Evolutionary conservation across 2,888 invertebrate species (phyloP).

Genomic region (Mylabris sibirica): DNA sequence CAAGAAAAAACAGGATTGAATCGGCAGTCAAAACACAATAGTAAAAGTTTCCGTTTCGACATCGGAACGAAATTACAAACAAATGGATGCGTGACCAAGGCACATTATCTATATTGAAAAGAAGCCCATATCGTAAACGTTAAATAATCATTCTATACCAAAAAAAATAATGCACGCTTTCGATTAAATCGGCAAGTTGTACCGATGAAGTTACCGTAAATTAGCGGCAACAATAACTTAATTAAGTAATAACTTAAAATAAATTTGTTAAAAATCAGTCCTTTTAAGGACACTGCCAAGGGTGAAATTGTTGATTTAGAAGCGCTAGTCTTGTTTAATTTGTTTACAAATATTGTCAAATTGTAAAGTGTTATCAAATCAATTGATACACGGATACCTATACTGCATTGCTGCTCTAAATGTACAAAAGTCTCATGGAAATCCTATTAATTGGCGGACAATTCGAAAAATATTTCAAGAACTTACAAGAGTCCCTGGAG

Average conservation of each 20-base stretch:
- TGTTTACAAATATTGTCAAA: too few relatives aligned
- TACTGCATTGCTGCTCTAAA: too few relatives aligned
- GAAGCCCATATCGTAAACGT: background rate
- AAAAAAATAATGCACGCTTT: background rate
- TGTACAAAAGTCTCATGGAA: too few relatives aligned
- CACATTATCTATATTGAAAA: conserved; percentile 13
- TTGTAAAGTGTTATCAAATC: background rate
- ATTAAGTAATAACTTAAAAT: background rate
- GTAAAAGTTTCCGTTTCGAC: conserved; percentile 10
- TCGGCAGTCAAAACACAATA: conserved; percentile 16
- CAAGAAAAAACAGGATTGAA: background rate
- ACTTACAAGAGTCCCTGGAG: too few relatives aligned
- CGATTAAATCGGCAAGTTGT: background rate
- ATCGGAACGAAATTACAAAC: conserved; percentile 11
- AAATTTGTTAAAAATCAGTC: background rate
- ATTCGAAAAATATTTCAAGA: too few relatives aligned
- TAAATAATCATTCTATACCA: background rate
- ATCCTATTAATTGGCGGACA: too few relatives aligned
- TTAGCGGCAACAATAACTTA: background rate
- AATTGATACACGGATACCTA: background rate
- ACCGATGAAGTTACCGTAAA: background rate
- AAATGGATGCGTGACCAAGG: conserved; percentile 9
- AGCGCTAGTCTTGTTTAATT: too few relatives aligned
- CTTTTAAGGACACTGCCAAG: too few relatives aligned
- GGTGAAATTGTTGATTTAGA: too few relatives aligned